Percentiles rank a stretch among this genome's conserved stretches.
Conservation (phyloP, 2,797 vertebrate genomes). For the Eutrigla gurnardus region DNA sequence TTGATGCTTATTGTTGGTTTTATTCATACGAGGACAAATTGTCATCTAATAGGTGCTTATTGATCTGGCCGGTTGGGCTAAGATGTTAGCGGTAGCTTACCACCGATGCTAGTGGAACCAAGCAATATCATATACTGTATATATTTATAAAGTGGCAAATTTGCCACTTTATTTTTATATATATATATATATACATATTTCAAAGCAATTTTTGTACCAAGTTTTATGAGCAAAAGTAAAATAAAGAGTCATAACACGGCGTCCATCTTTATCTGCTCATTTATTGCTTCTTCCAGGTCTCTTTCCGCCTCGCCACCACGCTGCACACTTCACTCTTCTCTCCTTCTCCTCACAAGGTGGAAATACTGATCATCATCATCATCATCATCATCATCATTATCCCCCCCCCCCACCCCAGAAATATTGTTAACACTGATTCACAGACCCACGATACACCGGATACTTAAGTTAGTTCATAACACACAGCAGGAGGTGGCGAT, state of each 20-base stretch:
- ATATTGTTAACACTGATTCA: constrained; percentile 76
- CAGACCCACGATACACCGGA: constrained; percentile 77
- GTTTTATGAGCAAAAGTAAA: constrained; percentile 27
- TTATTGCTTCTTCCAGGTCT: constrained; percentile 80
- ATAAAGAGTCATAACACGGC: constrained; percentile 60
- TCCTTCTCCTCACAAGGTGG: constrained; percentile 49
- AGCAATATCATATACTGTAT: too few species aligned
- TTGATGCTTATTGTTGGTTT: too few species aligned
- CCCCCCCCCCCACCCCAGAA: constrained; percentile 30
- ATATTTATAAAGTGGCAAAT: too few species aligned
- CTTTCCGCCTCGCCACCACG: constrained; percentile 42
- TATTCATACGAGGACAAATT: too few species aligned
- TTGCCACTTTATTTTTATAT: too few species aligned
- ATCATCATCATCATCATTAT: too few species aligned
- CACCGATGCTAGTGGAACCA: too few species aligned
- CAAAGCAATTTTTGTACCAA: too few species aligned
- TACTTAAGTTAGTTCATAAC: constrained; percentile 76
- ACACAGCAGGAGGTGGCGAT: constrained; percentile 71
- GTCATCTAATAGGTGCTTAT: too few species aligned
- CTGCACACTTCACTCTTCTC: constrained; percentile 49
- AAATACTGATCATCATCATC: constrained; percentile 63
- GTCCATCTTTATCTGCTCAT: constrained; percentile 69
- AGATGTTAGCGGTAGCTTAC: too few species aligned
- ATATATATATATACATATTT: too few species aligned
- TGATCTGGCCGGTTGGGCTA: too few species aligned